Base-by-base conservation (phyloP, 64 coral and sea anemone genomes). In the Anthopleura sola region DNA sequence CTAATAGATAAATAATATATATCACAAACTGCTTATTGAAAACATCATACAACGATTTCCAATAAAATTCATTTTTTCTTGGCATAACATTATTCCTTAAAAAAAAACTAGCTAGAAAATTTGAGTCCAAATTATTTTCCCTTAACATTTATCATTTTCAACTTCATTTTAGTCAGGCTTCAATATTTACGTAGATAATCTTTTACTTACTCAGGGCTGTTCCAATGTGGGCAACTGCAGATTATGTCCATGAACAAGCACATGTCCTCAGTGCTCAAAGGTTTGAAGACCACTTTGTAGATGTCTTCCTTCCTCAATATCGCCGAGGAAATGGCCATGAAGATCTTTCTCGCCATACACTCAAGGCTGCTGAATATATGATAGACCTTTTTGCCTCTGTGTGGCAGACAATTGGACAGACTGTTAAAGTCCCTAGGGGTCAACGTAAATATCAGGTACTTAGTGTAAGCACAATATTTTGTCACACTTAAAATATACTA, bases 391-490 rank as follows among this genome's bases (percentile, higher is more conserved):
- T 87, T 56, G 24, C 48, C 28, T 37, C 18, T 20, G 44, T 87
- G 23, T 87, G 69, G 69, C 34, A 26, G 23, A 78, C 85, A 6
- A 32, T 78, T 75, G 69, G 85, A 51, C 84, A 86, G 44, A 86
- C 64, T 48, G 48, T 13, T 36, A 87, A 55, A 55, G 19, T 87
- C 9, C 48, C 85, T 36, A 55, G 55, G 24, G 69, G 85, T 49
- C 34, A 19, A 78, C n/a, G 71, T 24, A 87, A 77, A 58, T 87
- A 55, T 87, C 85, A 87, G 74, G 85, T 87, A 28, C 55, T 11
- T 56, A n/a, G n/a, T n/a, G n/a, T n/a, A n/a, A n/a, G n/a, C n/a
- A n/a, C n/a, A n/a, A n/a, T n/a, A n/a, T n/a, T n/a, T n/a, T n/a
- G n/a, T n/a, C n/a, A n/a, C n/a, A n/a, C n/a, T n/a, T n/a, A n/a